phyloP scores from a whole-genome alignment of 2,113 vertebrate genomes.

The Spea bombifrons region DNA sequence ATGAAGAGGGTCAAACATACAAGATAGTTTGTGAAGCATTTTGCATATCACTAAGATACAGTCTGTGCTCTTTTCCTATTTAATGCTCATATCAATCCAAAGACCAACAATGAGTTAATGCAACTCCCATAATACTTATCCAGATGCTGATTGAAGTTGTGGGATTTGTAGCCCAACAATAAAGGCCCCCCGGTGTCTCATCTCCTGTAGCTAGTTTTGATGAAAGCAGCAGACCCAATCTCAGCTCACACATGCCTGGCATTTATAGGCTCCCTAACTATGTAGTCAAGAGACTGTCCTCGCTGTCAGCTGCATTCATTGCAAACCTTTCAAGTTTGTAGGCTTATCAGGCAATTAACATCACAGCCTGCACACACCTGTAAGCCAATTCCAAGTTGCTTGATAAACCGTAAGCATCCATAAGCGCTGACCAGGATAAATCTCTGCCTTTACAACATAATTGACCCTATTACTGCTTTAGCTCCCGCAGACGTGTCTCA shows the following conservation, averaged over 20 bases:
- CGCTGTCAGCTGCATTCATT: background rate
- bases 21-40: too few species aligned
- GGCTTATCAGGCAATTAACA: slow-evolving; percentile 1
- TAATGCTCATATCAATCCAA: too few species aligned
- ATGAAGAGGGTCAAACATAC: too few species aligned
- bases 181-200: too few species aligned
- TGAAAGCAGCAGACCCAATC: too few species aligned
- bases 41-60: too few species aligned
- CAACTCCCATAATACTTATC: too few species aligned
- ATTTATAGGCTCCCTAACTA: background rate
- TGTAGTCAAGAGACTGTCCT: background rate
- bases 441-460: background rate
- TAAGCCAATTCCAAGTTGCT: background rate
- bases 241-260: background rate
- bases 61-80: too few species aligned
- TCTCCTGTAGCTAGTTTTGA: background rate
- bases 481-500: background rate
- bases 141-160: too few species aligned
- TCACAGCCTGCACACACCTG: background rate
- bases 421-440: background rate
- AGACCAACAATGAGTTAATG: too few species aligned
- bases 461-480: background rate
- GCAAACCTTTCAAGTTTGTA: background rate
- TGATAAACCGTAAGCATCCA: background rate
- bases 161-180: too few species aligned